Evolutionary conservation across 1,140 invertebrate genomes (phyloP).

Genomic region (Meteorus sp.): DNA sequence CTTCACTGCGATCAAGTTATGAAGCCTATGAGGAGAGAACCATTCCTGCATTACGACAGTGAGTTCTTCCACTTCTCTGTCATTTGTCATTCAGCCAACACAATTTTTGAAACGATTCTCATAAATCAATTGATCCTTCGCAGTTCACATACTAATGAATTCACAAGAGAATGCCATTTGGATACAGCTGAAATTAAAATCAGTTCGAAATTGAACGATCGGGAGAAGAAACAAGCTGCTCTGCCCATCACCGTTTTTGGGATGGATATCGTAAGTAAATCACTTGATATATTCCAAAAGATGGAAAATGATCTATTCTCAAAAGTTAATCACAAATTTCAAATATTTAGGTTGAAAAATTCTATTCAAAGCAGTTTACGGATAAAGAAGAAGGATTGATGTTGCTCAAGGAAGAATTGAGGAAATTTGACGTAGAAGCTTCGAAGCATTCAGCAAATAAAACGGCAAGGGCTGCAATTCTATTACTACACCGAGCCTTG

Average conservation of each 20-base stretch:
- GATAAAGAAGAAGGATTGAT: slow-evolving; percentile 89
- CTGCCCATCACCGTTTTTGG: slow-evolving; percentile 90
- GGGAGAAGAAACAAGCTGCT: slow-evolving; percentile 87
- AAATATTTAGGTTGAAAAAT: slow-evolving; percentile 78
- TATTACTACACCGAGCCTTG: slow-evolving; percentile 75
- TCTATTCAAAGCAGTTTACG: slow-evolving; percentile 90
- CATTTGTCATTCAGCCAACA: not conserved
- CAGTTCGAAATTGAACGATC: slow-evolving; percentile 76
- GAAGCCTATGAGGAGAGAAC: slow-evolving; percentile 85
- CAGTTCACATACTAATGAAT: slow-evolving; percentile 79
- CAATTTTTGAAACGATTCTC: slow-evolving; percentile 3
- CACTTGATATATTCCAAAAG: not conserved
- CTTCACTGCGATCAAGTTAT: slow-evolving; percentile 71
- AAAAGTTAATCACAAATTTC: slow-evolving; percentile 17
- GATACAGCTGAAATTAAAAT: slow-evolving; percentile 60
- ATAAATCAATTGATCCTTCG: slow-evolving; percentile 27
- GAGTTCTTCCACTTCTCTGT: slow-evolving; percentile 47
- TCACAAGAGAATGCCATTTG: slow-evolving; percentile 71
- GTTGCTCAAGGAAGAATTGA: slow-evolving; percentile 73
- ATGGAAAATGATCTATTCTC: not conserved
- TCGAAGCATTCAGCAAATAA: slow-evolving; percentile 69
- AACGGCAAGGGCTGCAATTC: slow-evolving; percentile 74
- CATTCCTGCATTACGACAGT: slow-evolving; percentile 81
- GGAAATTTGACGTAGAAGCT: slow-evolving; percentile 59
- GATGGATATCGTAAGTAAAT: slow-evolving; percentile 72